Evolutionary conservation across 2,113 vertebrate genomes (phyloP).

Genomic region (Chamaea fasciata): DNA sequence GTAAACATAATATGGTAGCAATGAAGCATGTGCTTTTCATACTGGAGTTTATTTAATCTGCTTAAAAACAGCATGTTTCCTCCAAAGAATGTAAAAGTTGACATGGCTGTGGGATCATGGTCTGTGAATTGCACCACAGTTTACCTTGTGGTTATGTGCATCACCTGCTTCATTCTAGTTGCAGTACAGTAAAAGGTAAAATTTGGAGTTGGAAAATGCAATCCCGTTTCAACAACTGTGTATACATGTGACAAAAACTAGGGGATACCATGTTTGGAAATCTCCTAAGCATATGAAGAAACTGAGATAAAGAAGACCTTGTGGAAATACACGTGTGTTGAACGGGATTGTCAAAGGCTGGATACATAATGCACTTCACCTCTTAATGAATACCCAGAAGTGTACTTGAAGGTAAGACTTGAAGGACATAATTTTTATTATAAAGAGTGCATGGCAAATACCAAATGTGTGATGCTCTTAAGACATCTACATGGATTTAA

Average conservation of each 20-base stretch:
- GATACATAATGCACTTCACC: fast-evolving
- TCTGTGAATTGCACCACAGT: neutral
- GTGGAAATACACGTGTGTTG: neutral
- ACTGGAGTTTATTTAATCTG: neutral
- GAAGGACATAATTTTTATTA: neutral
- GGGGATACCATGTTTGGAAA: neutral
- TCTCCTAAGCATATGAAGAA: neutral
- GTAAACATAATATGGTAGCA: neutral
- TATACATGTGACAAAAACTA: fast-evolving
- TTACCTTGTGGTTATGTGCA: neutral
- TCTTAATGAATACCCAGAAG: neutral
- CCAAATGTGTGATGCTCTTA: neutral
- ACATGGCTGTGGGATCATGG: fast-evolving
- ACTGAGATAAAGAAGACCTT: neutral
- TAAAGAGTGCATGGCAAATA: neutral
- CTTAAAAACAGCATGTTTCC: neutral
- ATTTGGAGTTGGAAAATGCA: neutral
- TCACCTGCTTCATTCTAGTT: neutral
- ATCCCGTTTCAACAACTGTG: neutral
- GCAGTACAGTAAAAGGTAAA: neutral
- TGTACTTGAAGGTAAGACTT: neutral
- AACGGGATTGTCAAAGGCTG: neutral
- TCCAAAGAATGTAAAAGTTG: neutral
- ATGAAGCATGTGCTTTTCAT: neutral
- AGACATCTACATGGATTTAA: neutral